Evolutionary conservation across 2,113 vertebrate genomes (phyloP).

Genomic region (Grantiella picta): DNA sequence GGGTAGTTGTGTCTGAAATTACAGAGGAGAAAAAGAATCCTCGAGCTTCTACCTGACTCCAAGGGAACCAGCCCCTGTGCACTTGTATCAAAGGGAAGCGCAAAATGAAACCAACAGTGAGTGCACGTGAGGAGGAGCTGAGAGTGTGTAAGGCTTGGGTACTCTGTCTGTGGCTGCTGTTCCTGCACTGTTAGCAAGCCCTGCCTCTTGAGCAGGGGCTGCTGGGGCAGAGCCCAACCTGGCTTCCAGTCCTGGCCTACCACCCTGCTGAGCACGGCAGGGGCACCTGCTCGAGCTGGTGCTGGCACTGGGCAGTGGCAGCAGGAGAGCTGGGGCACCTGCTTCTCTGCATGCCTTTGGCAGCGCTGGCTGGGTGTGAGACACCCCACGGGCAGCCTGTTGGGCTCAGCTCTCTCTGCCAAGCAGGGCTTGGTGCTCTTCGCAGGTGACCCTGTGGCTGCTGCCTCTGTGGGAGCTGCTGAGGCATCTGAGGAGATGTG

Average conservation of each 20-base stretch:
- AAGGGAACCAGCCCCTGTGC: accelerated
- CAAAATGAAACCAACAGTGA: background rate
- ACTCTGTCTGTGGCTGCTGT: background rate
- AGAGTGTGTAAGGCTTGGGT: accelerated
- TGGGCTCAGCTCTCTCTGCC: background rate
- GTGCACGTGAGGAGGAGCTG: background rate
- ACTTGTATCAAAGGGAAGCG: accelerated
- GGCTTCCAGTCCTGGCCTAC: no score
- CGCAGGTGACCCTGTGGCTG: accelerated
- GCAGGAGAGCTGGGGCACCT: no score
- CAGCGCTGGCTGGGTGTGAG: background rate
- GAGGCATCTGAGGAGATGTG: background rate
- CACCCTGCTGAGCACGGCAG: accelerated
- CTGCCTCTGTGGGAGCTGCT: no score
- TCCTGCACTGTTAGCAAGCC: accelerated
- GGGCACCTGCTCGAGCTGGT: background rate
- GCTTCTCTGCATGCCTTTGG: accelerated
- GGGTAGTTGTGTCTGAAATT: background rate
- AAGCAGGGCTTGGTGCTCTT: accelerated
- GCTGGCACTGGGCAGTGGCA: accelerated
- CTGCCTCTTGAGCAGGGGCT: background rate
- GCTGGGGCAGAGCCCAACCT: background rate
- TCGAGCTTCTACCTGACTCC: background rate
- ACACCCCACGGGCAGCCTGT: accelerated
- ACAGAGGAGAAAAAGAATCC: background rate